phyloP scores from a whole-genome alignment of 2,888 invertebrate species.

The Nomada hirtipes region DNA sequence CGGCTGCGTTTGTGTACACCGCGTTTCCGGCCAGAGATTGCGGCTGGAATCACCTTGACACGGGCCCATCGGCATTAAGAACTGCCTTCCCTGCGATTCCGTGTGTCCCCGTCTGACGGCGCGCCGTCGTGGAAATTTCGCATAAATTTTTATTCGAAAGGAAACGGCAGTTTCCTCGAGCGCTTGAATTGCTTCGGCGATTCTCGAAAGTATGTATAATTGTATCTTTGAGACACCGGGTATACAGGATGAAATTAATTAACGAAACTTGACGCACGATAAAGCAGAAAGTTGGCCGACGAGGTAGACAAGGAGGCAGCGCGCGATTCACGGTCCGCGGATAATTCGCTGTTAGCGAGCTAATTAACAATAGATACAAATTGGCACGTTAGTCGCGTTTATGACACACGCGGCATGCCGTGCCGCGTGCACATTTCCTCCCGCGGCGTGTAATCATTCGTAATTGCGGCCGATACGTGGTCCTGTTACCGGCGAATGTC shows the following conservation, averaged over 20 bases:
- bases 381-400: slow-evolving; percentile 55
- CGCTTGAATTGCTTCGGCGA: neutral
- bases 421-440: slow-evolving; percentile 50
- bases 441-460: slow-evolving; percentile 56
- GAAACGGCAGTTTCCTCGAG: neutral
- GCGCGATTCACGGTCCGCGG: slow-evolving; percentile 32
- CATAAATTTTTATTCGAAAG: neutral
- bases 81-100: slow-evolving; percentile 31
- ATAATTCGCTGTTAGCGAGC: slow-evolving; percentile 61
- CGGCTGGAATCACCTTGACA: slow-evolving; percentile 62
- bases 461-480: slow-evolving; percentile 54
- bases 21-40: slow-evolving; percentile 71
- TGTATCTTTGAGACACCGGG: neutral
- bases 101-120: neutral
- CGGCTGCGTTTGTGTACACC: slow-evolving; percentile 71
- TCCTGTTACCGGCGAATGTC: slow-evolving; percentile 42
- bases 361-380: slow-evolving; percentile 64
- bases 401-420: slow-evolving; percentile 42
- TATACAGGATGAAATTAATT: slow-evolving; percentile 5
- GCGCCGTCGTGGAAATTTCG: neutral
- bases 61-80: slow-evolving; percentile 45
- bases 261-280: slow-evolving; percentile 5
- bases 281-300: slow-evolving; percentile 3
- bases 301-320: neutral
- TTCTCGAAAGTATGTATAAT: neutral